Base-by-base conservation (phyloP, 2,113 vertebrate species). In the Salvator merianae region DNA sequence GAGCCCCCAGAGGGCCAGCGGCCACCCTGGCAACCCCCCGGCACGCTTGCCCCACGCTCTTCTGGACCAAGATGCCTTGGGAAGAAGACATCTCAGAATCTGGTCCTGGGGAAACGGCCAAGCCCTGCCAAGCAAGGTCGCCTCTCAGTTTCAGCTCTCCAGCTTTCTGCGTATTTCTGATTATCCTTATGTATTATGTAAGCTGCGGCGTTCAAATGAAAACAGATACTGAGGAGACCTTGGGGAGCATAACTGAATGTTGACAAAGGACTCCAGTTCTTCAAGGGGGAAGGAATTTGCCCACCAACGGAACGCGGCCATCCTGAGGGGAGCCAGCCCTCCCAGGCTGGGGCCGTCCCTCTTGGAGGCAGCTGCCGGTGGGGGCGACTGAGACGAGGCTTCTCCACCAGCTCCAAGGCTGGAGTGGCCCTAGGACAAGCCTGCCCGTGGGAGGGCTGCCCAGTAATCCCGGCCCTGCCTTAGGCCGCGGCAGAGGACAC, bases 121-220 rank as follows among this genome's bases (percentile, higher is more conserved):
- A 53, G 50, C 16, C 90, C 91, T 76, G 30, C 7, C 85, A 62
- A 77, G 84, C 81, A 87, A 90, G 88, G 77, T 86, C 75, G 50
- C 70, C 89, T 89, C 91, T 94, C 92, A 71, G 88, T 94, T 93
- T 90, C 92, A 82, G 3, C 63, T 88, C 92, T 82, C 12, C 3
- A 2, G 73, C 88, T 84, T 79, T 88, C 90, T 88, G 93, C 90
- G 89, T 93, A 89, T 72, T 92, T 92, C 85, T 89, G 92, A 92
- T 92, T 90, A 89, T 86, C 91, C 86, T 92, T 36, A 94, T 90
- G 85, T 92, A 94, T 92, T 91, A 92, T 92, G 92, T 14, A 93
- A 86, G 83, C 85, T 88, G 30, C 84, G 83, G 88, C 85, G 89
- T 86, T 91, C 87, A 84, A 82, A 83, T 71, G 86, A 84, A 81